Percentiles rank a stretch among this genome's conserved stretches.
These are phyloP conservation scores for Mastigias papua DNA, from an alignment of 30 jellyfish, hydroid and myxozoan genomes.

Conservation along the genomic window DNA sequence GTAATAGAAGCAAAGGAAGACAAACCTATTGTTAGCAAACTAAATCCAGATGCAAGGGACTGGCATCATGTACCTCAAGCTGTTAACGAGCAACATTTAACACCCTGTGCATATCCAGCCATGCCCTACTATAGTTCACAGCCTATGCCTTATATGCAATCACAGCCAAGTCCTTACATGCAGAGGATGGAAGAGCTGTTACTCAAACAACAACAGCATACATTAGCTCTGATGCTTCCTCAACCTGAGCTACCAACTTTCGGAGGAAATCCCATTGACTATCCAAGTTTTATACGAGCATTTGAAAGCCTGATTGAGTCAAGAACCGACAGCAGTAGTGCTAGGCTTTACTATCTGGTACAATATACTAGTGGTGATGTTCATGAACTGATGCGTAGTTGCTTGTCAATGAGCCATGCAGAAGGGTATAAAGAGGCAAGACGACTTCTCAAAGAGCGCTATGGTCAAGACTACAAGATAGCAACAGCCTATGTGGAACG, in stretches of 20 bases:
- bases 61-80: background rate
- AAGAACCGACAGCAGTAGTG: background rate
- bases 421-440: slow-evolving; percentile 58
- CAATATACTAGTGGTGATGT: background rate
- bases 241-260: background rate
- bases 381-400: background rate
- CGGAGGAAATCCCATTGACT: background rate
- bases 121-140: background rate
- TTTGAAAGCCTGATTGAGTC: background rate
- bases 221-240: background rate
- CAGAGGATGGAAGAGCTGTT: background rate
- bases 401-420: slow-evolving; percentile 31
- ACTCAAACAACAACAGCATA: background rate
- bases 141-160: background rate
- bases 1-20: background rate
- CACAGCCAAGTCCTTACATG: too few relatives aligned
- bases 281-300: background rate
- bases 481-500: slow-evolving; percentile 28
- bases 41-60: background rate
- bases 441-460: slow-evolving; percentile 34
- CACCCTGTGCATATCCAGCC: background rate
- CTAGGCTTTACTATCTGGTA: background rate
- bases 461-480: slow-evolving; percentile 47
- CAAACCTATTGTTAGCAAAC: background rate
- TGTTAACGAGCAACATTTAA: background rate